Base-by-base conservation (phyloP, 2,113 vertebrate species). In the Dipodomys spectabilis region DNA sequence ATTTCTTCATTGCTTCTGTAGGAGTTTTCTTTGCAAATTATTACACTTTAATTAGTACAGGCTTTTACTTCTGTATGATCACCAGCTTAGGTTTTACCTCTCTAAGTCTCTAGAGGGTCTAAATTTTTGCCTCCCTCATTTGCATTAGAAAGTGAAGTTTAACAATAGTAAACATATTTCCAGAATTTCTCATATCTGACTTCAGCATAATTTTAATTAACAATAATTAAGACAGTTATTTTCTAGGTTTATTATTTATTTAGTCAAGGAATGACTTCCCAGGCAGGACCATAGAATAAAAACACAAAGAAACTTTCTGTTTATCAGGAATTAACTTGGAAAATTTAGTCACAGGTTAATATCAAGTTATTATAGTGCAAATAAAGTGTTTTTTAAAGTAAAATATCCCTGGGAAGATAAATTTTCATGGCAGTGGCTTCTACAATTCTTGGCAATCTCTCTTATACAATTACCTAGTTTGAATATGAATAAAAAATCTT, bases 401-500 rank as follows among this genome's bases (percentile, higher is more conserved):
- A 96, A 71, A 45, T 68, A 25, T 62, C 62, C 73, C 5, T 83
- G 20, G 11, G 82, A 88, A 88, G 2, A 15, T 79, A 49, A 12
- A 45, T 39, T 91, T 78, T 77, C 4, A 74, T 82, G 49, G 19
- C 53, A 74, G 18, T 74, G 3, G 13, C 45, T 94, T 62, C 30
- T 18, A 60, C 53, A 78, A 81, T 45, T 71, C 11, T 87, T 78
- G 44, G 9, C 28, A 67, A 1, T 0, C 5, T 80, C 11, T 80
- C 88, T 73, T 67, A 35, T 84, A 91, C 79, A 75, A 45, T 77
- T 85, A 85, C 69, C 28, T 78, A 78, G 19, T 65, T 91, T 85
- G 60, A 91, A 90, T 62, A 64, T 67, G 86, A 82, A 71, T 53
- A 91, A 90, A 57, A 39, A 39, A 68, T 67, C 28, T 85, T 92